Evolutionary conservation across 1,140 invertebrate species (phyloP), one percentile per base, ranked within the genome.

Genomic region (Lepidurus apus): DNA sequence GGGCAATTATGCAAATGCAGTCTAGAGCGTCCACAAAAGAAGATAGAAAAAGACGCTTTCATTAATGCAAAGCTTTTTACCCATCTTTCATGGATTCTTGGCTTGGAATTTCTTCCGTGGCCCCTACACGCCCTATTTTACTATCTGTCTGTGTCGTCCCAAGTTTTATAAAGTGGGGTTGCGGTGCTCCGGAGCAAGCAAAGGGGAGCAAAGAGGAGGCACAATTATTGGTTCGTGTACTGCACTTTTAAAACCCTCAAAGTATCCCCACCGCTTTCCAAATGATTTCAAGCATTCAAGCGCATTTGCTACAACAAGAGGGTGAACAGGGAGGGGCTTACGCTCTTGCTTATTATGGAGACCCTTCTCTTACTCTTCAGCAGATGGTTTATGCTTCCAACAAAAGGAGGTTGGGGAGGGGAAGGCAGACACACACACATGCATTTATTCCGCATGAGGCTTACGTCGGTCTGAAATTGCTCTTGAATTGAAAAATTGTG

Each of bases 41-140:
- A 65, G 53, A 21, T n/a, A 65, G 53, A 65, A 34, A 34, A 34
- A 34, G 34, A 34, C 34, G 53, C 53, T n/a, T 21, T 65, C 53
- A 65, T 65, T 65, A 65, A 65, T 65, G 53, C 13, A 65, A 65
- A 65, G 53, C 53, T 65, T 65, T 65, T 65, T 65, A 65, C n/a
- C 17, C 13, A 65, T 65, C 53, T 4, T 13, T 21, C 53, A 65
- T 65, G 9, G 13, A 21, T 65, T 65, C 53, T 34, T 34, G 34
- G 53, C 53, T 21, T 65, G 7, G 6, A 9, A 17, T 65, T 65
- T 65, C 53, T 65, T 17, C 13, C 17, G 1, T 9, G 53, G 53
- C 17, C 6, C 53, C 8, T 13, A 65, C 53, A 21, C 34, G 34
- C 34, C 34, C 34, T 34, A 34, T 34, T 34, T 34, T 34, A 34